Evolutionary conservation across 2,797 vertebrate species (phyloP), one percentile per base, ranked within the genome.

Genomic region (Gallirallus australis): DNA sequence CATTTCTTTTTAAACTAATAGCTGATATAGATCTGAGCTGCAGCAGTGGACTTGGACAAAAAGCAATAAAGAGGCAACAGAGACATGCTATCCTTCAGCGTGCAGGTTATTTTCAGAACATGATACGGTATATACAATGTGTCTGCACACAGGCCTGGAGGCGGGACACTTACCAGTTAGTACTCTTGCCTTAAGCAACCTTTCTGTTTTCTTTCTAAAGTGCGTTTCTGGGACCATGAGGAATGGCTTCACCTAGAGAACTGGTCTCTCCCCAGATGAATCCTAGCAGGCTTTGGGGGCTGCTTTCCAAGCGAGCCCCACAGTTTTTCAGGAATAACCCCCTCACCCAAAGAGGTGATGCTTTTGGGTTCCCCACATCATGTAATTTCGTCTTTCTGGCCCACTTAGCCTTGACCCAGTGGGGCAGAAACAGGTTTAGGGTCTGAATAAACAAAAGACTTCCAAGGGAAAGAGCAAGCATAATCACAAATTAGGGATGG

Each of bases 401-500:
- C 60, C 60, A 81, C 78, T 91, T 82, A 95, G 40, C 50, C 40
- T 93, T 83, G 78, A 75, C 20, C 56, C 71, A 82, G 16, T 45
- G 61, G 79, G 60, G 82, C 52, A 94, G 70, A 84, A 94, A 85
- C 9, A 68, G 72, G 89, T 96, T 75, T 50, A 56, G 28, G 20
- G 50, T 9, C 45, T 45, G 50, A 93, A 73, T 47, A 82, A 86
- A 76, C 52, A 80, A 86, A 79, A 69, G 57, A 47, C 25, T 89
- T 95, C 86, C 50, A 94, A 81, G 81, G 59, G 61, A 90, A 82
- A 84, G 20, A 76, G n/a, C 70, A 71, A 93, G 53, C 23, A 47
- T 86, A 94, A 95, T 82, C 73, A 73, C 40, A 94, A 85, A 89
- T 93, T 53, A 86, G 42, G 61, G 65, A 60, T 60, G 12, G 45